Evolutionary conservation across 2,797 vertebrate species (phyloP).

Genomic region (Pitangus sulphuratus): DNA sequence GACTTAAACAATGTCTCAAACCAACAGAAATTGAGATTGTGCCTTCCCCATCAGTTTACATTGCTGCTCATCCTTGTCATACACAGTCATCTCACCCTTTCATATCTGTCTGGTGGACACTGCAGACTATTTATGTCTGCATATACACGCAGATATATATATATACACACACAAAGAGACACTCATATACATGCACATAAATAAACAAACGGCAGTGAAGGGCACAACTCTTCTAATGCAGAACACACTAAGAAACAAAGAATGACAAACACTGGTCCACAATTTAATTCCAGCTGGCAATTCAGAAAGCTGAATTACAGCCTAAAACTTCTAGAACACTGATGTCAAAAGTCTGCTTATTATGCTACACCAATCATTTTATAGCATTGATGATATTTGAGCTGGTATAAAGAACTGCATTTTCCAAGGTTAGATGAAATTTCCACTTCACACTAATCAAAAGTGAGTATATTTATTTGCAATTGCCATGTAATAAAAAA

Average conservation of each 20-base stretch:
- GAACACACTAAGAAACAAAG: not conserved
- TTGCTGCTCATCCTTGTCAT: not conserved
- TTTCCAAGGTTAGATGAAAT: not conserved
- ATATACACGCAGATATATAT: fast-evolving
- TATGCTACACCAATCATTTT: not conserved
- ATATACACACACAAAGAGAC: not conserved
- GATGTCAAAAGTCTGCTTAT: not conserved
- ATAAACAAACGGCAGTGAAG: not conserved
- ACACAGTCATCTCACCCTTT: not conserved
- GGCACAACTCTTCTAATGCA: not conserved
- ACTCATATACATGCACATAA: not conserved
- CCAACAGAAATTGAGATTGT: not conserved
- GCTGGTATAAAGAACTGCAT: not conserved
- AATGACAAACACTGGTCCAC: not conserved
- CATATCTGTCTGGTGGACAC: not conserved
- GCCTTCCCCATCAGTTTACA: not conserved
- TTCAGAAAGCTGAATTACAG: not conserved
- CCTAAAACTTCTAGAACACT: not conserved
- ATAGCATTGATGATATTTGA: not conserved
- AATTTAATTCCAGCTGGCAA: not conserved
- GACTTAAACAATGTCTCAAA: not conserved
- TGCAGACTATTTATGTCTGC: not conserved
- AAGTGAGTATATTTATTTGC: not conserved
- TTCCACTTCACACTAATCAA: not conserved
- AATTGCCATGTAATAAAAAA: not conserved